Evolutionary conservation across 2,888 invertebrate genomes (phyloP), one percentile per base, ranked within the genome.

Genomic region (Hypselothyrea guttata): DNA sequence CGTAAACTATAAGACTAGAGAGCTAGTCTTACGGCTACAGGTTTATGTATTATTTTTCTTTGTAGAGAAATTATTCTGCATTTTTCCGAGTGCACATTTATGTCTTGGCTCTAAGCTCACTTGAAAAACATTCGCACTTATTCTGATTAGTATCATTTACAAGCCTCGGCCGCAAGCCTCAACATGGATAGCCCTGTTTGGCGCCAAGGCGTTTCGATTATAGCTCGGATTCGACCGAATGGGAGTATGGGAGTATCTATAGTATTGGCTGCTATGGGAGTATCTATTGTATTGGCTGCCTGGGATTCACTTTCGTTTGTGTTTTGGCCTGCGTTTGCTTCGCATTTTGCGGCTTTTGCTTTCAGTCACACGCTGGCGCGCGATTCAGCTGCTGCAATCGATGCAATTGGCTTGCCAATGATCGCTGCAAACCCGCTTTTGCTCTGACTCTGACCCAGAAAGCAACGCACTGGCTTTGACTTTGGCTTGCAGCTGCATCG

Each of bases 61-160:
- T n/a, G n/a, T n/a, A n/a, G n/a, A n/a, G n/a, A n/a, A n/a, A n/a
- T n/a, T n/a, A n/a, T n/a, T n/a, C n/a, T n/a, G n/a, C n/a, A n/a
- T n/a, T n/a, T n/a, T n/a, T n/a, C n/a, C n/a, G n/a, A n/a, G n/a
- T n/a, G n/a, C n/a, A n/a, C n/a, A n/a, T n/a, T n/a, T n/a, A n/a
- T n/a, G n/a, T 31, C 49, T 48, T 45, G 47, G 62, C 9, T 44
- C n/a, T 74, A 81, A 75, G 64, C 71, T 69, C 68, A 62, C 69
- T 51, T 72, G n/a, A 73, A 75, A 61, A 70, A 71, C 75, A 71
- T 77, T 82, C 75, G 73, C 77, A 81, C 81, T 82, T 73, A 75
- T 82, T 84, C 77, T 81, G 83, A 83, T 83, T 79, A 77, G 58
- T 76, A 76, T 79, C 72, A 75, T 79, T 81, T 71, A 63, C 83